Conservation (phyloP, 2,797 vertebrate species). For the Picus viridis region DNA sequence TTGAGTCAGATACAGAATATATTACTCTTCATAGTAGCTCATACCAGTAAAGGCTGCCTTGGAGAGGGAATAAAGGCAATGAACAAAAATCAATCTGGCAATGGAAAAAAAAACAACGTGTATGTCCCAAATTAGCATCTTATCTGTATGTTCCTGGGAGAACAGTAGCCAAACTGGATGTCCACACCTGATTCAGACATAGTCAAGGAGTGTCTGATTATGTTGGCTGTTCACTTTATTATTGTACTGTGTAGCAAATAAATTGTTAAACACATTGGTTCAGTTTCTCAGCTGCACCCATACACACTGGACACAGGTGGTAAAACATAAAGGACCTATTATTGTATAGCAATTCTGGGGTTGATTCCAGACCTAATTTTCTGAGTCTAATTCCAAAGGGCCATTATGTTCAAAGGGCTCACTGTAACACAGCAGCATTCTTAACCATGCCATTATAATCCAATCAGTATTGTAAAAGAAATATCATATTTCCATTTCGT, state of each 20-base stretch:
- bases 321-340: slow-evolving; percentile 7
- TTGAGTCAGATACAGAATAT: slow-evolving; percentile 29
- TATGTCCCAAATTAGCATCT: not conserved
- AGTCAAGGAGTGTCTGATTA: not conserved
- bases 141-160: not conserved
- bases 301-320: slow-evolving; percentile 24
- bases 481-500: slow-evolving; percentile 57
- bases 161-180: not conserved
- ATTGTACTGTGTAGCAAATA: not conserved
- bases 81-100: not conserved
- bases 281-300: not conserved
- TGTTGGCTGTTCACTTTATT: not conserved
- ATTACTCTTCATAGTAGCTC: not conserved
- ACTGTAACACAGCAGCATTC: slow-evolving; percentile 26
- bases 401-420: slow-evolving; percentile 37
- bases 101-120: not conserved
- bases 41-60: not conserved
- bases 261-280: slow-evolving; percentile 1
- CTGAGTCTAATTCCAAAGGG: slow-evolving; percentile 49
- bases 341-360: not conserved
- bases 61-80: not conserved
- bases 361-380: slow-evolving; percentile 47
- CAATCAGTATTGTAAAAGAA: slow-evolving; percentile 48
- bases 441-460: slow-evolving; percentile 15
- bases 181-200: not conserved